Evolutionary conservation across 2,113 vertebrate genomes (phyloP).

Genomic region (Hippocampus comes): DNA sequence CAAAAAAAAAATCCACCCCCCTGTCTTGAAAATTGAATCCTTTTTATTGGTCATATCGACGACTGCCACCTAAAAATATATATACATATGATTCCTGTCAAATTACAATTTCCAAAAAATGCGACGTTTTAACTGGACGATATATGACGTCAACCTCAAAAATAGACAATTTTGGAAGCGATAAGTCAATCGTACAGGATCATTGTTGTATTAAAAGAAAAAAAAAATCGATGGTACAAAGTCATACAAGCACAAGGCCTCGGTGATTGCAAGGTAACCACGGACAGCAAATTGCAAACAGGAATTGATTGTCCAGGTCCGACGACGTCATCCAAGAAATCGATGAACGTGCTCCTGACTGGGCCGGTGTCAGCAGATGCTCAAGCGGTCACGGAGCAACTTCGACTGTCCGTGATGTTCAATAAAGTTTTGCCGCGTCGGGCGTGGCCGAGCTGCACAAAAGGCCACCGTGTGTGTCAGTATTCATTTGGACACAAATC

Average conservation of each 20-base stretch:
- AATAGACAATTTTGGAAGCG: too few species aligned
- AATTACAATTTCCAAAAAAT: neutral
- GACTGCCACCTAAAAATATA: too few species aligned
- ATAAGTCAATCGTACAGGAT: neutral
- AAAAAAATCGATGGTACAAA: conserved; percentile 31
- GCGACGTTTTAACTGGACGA: too few species aligned
- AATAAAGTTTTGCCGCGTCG: neutral
- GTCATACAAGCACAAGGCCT: conserved; percentile 12
- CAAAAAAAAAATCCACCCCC: too few species aligned
- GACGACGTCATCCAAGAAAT: neutral
- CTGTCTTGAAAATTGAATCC: too few species aligned
- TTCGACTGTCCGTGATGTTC: neutral
- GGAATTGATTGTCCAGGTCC: neutral
- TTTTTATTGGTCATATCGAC: too few species aligned
- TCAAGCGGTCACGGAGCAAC: too few species aligned
- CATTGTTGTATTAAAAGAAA: conserved; percentile 25
- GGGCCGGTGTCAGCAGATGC: too few species aligned
- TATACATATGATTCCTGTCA: neutral
- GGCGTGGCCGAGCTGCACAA: neutral
- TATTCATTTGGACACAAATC: conserved; percentile 37
- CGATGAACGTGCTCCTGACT: too few species aligned
- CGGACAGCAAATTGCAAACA: neutral
- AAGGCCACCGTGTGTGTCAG: conserved; percentile 27
- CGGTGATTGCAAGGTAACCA: neutral
- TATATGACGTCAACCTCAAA: too few species aligned